Evolutionary conservation across 2,888 invertebrate species (phyloP).

Genomic region (Cremastinae sp.): DNA sequence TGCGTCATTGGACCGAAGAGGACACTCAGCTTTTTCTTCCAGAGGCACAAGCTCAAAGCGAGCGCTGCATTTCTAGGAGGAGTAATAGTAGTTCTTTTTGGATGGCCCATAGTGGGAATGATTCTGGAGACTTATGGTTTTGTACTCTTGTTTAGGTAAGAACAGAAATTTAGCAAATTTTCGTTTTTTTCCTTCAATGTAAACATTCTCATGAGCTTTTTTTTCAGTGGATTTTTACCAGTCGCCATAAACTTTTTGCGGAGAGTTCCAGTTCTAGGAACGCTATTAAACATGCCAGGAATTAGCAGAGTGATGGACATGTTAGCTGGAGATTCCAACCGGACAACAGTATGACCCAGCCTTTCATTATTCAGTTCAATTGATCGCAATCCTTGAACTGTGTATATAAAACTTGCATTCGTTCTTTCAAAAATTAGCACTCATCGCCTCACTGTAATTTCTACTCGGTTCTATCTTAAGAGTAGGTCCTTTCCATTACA

Average conservation of each 20-base stretch:
- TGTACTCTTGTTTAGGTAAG: constrained; percentile 89
- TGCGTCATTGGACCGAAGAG: constrained; percentile 98
- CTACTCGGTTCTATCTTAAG: constrained; percentile 7
- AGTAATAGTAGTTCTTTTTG: constrained; percentile 93
- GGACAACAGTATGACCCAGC: constrained; percentile 88
- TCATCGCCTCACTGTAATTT: constrained; percentile 36
- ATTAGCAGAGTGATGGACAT: constrained; percentile 91
- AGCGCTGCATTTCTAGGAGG: constrained; percentile 95
- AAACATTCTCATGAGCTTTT: too few relatives aligned
- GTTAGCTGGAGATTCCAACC: constrained; percentile 90
- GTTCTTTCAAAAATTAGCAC: constrained; percentile 40
- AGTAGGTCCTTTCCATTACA: not conserved
- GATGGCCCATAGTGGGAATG: constrained; percentile 99
- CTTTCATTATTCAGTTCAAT: constrained; percentile 52
- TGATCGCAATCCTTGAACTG: constrained; percentile 49
- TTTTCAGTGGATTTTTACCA: constrained; percentile 98
- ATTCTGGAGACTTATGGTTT: constrained; percentile 98
- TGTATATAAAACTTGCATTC: constrained; percentile 68
- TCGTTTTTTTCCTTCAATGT: not conserved
- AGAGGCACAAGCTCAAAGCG: constrained; percentile 96
- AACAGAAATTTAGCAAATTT: constrained; percentile 4
- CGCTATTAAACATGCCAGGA: constrained; percentile 93
- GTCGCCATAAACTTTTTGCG: constrained; percentile 97
- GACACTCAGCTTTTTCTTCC: constrained; percentile 98
- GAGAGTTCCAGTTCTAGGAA: constrained; percentile 95